These are phyloP conservation scores for Ceuthmochares aereus DNA, from an alignment of 2,113 vertebrate genomes.

Conservation along the genomic window DNA sequence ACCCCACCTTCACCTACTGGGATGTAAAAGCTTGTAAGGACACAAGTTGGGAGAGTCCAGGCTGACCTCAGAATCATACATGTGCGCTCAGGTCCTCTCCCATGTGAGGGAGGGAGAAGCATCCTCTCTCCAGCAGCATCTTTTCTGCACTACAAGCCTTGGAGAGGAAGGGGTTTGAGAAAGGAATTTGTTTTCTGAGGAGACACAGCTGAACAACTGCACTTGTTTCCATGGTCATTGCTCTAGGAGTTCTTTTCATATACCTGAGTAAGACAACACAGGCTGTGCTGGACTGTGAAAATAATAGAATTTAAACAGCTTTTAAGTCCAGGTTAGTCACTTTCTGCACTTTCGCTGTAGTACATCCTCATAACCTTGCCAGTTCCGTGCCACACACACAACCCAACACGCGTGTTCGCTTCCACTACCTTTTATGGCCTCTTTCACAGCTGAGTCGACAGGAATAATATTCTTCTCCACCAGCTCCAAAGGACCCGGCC, in stretches of 20 bases:
- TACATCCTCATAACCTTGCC: fast-evolving
- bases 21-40: not conserved
- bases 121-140: not conserved
- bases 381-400: not conserved
- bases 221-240: not conserved
- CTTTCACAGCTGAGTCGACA: conserved; percentile 86
- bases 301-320: not conserved
- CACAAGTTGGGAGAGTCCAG: not conserved
- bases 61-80: not conserved
- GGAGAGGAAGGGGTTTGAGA: not conserved
- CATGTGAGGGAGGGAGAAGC: not conserved
- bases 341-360: not conserved
- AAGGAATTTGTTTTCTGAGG: not conserved
- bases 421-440: conserved; percentile 86
- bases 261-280: not conserved
- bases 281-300: not conserved
- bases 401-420: not conserved
- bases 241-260: not conserved
- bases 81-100: not conserved
- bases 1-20: not conserved
- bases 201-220: not conserved
- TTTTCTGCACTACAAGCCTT: not conserved
- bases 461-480: conserved; percentile 94
- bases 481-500: conserved; percentile 90
- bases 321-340: not conserved